Base-by-base conservation (phyloP, 2,888 invertebrate genomes). In the Drosophila emarginata region DNA sequence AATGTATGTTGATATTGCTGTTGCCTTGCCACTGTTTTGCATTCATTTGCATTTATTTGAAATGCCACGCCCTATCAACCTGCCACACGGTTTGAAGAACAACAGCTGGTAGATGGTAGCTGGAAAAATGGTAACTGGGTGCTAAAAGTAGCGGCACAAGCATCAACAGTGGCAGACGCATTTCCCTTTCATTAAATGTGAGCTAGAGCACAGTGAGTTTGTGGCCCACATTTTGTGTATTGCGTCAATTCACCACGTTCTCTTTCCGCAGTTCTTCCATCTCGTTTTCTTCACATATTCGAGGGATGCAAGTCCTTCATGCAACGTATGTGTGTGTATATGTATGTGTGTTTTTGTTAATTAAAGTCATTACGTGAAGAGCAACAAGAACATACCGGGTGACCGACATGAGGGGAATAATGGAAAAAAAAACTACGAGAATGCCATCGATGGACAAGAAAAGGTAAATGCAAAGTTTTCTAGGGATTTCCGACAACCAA, bases 201-300 rank as follows among this genome's bases (percentile, higher is more conserved):
- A 36, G 60, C 60, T n/a, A 28, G 15, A 21, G 32, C 21, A 18
- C 21, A 11, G 21, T 23, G 32, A 32, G 5, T 28, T 28, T 32
- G 53, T 50, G 50, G 60, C 60, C 60, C 60, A 60, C 51, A 60
- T 60, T 60, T 51, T 60, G 36, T 23, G 26, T n/a, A n/a, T 39
- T 32, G 15, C 53, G 32, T 32, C 32, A 7, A 18, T 18, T 18
- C 54, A 36, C 36, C 54, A 36, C 32, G 18, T 36, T 12, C 53
- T 32, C 32, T n/a, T 28, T 1, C 32, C 11, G 2, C 15, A 15
- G 12, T 4, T 21, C 4, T 45, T 4, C 37, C 37, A 32, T 32
- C 32, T 32, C 32, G 32, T 32, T 1, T 32, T 32, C 1, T 32
- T 32, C 32, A 32, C 11, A 32, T 32, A 32, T 32, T 32, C 11